Evolutionary conservation across 1,140 invertebrate species (phyloP).

Genomic region (Drosophila nannoptera): DNA sequence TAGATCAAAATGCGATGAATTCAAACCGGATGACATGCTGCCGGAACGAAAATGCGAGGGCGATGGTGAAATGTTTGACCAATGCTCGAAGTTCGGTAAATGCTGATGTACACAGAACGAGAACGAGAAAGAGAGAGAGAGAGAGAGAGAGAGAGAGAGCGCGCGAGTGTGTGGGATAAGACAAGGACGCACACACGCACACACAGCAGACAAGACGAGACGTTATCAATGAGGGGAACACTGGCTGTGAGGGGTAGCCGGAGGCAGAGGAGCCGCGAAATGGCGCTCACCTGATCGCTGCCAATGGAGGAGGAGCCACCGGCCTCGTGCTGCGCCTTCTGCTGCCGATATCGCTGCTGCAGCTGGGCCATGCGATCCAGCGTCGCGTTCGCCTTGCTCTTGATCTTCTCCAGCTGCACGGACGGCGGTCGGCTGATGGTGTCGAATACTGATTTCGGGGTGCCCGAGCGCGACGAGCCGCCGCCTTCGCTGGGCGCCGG

Average conservation of each 20-base stretch:
- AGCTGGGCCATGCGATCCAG: slow-evolving; percentile 79
- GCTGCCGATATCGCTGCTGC: slow-evolving; percentile 84
- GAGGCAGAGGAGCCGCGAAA: neutral
- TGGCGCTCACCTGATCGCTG: slow-evolving; percentile 68
- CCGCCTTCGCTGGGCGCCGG: slow-evolving; percentile 55
- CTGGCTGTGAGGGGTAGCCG: neutral
- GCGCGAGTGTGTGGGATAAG: slow-evolving; percentile 47
- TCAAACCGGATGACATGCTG: slow-evolving; percentile 80
- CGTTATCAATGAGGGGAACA: slow-evolving; percentile 18
- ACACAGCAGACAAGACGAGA: slow-evolving; percentile 21
- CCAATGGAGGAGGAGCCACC: slow-evolving; percentile 73
- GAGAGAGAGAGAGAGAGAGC: slow-evolving; percentile 50
- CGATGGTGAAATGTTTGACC: slow-evolving; percentile 78
- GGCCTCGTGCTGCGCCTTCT: slow-evolving; percentile 80
- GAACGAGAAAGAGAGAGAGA: slow-evolving; percentile 47
- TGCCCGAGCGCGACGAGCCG: slow-evolving; percentile 70
- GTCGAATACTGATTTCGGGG: slow-evolving; percentile 76
- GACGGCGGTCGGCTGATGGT: slow-evolving; percentile 74
- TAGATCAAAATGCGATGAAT: slow-evolving; percentile 77
- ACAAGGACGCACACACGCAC: slow-evolving; percentile 37
- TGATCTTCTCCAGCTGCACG: slow-evolving; percentile 77
- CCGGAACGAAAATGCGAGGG: slow-evolving; percentile 80
- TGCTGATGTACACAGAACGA: slow-evolving; percentile 52
- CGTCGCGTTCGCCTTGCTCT: slow-evolving; percentile 75
- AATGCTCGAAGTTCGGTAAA: slow-evolving; percentile 71